phyloP scores from a whole-genome alignment of 2,797 vertebrate genomes.

The Garrulus glandarius region DNA sequence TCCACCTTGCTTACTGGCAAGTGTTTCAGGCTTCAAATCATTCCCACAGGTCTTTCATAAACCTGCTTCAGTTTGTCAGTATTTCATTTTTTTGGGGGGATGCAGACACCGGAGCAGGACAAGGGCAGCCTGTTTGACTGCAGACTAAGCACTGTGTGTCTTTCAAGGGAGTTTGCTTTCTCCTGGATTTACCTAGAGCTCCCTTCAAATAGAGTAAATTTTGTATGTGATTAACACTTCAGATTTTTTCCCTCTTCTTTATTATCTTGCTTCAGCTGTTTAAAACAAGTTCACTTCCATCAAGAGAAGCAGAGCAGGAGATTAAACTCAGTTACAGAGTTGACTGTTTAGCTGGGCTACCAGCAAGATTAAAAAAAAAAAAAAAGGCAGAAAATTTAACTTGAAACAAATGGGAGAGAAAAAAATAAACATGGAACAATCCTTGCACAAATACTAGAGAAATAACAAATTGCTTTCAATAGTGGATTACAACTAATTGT shows the following conservation, averaged over 20 bases:
- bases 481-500: background rate
- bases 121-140: background rate
- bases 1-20: background rate
- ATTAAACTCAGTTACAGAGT: background rate
- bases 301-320: background rate
- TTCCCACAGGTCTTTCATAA: background rate
- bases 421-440: background rate
- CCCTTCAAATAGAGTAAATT: background rate
- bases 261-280: background rate
- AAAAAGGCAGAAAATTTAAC: background rate
- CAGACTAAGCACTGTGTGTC: background rate
- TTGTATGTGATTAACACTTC: background rate
- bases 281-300: background rate
- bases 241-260: background rate
- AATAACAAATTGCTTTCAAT: background rate
- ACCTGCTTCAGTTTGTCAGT: background rate
- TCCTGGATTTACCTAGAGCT: background rate
- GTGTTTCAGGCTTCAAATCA: background rate
- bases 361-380: background rate
- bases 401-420: background rate
- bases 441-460: background rate
- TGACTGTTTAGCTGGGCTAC: background rate
- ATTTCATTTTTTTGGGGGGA: background rate
- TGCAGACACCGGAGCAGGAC: background rate
- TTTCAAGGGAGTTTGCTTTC: background rate